Evolutionary conservation across 2,113 vertebrate genomes (phyloP), one percentile per base, ranked within the genome.

Genomic region (Empidonax traillii): DNA sequence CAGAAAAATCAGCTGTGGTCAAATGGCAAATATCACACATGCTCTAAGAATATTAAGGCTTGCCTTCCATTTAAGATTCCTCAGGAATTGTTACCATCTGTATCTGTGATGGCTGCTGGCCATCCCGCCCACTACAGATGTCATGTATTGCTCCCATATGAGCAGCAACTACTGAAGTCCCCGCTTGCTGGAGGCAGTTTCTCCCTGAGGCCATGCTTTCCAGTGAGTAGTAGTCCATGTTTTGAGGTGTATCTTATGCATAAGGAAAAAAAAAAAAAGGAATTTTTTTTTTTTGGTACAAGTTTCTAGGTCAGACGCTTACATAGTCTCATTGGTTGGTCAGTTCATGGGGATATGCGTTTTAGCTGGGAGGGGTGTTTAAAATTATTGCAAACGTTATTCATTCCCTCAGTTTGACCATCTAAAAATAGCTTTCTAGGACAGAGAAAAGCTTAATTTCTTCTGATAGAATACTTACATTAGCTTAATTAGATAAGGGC

Each of bases 341-440:
- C 37, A 85, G 23, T 44, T 92, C 17, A 44, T n/a, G 17, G 39
- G 39, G 93, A 68, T 68, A 77, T n/a, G 11, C 49, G 18, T 86
- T 93, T 85, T 89, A 73, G 69, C 43, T 92, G 25, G 61, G 53
- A 91, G 31, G 13, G 76, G 43, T 89, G 41, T 75, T 94, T 75
- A 62, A 95, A 90, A 56, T 92, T 9, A 30, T 30, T 79, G 14
- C 37, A 79, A 95, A 79, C 27, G 18, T 81, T 88, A 84, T 89
- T 94, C 19, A 33, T 89, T 94, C 37, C 23, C 39, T 77, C 30
- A 41, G 47, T 58, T 81, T 75, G 41, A 33, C 59, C 12, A 44
- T 87, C 73, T 95, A 53, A 96, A 94, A 91, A 76, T 72, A 95
- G 23, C 39, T 95, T 95, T 95, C 76, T 94, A 88, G 65, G 51